Evolutionary conservation across 2,797 vertebrate species (phyloP), one percentile per base, ranked within the genome.

Genomic region (Mormyrus proboscirostris): DNA sequence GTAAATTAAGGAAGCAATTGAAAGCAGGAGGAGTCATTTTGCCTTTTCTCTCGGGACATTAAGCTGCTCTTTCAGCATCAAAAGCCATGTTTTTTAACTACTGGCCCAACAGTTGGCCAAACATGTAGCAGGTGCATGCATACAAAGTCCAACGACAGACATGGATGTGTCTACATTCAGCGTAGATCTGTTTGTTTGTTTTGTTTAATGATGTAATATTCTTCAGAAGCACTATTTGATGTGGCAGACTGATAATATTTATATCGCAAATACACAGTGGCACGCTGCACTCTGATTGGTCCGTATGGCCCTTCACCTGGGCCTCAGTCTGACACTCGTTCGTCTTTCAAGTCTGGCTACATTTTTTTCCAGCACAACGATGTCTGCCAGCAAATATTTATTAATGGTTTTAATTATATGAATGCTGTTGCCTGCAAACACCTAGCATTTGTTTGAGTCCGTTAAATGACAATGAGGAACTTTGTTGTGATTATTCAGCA

Each of bases 281-380:
- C 6, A 8, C 59, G 19, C 22, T 65, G 55, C 33, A 12, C 44
- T 29, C 5, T 6, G 25, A 69, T 55, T 49, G 79, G 12, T 33
- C n/a, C 41, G 22, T 2, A 3, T 4, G 7, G 9, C 41, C 41
- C 19, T 65, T 89, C 55, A 29, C 79, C 88, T 89, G 88, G 51
- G 0, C 79, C 33, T 38, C 69, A 88, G 41, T 47, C 38, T 79
- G 73, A 79, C 73, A n/a, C 33, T 79, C 73, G 19, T 91, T 90
- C 55, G 90, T 6, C 59, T 3, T 16, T 91, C 93, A 88, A 90
- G 93, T 93, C 88, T 47, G 62, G 51, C 88, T 59, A 91, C 90
- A 91, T 92, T 83, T 65, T 79, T 83, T 90, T 87, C 41, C 59
- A 7, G 2, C 83, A 65, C 85, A 59, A 76, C 88, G 44, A 73